Percentiles rank a stretch among this genome's conserved stretches.
These are phyloP conservation scores for Rhagonycha lutea DNA, from an alignment of 2,888 invertebrate species.

Conservation along the genomic window DNA sequence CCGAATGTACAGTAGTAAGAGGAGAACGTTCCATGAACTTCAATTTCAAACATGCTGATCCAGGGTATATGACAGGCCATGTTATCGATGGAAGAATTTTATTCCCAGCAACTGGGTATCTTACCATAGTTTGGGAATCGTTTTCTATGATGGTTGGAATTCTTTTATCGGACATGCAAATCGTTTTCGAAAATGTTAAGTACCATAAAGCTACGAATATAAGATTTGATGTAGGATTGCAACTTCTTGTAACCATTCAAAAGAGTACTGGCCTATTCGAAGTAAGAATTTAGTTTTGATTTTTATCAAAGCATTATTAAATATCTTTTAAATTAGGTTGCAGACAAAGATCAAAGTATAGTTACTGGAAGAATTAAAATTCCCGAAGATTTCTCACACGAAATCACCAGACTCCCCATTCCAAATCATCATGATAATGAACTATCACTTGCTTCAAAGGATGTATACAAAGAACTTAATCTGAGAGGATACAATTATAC, in stretches of 20 bases:
- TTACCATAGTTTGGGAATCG: conserved; percentile 60
- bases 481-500: conserved; percentile 67
- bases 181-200: conserved; percentile 63
- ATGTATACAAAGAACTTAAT: conserved; percentile 61
- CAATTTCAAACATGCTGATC: conserved; percentile 66
- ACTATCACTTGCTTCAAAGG: neutral
- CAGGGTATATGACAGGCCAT: conserved; percentile 77
- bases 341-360: neutral
- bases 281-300: conserved; percentile 31
- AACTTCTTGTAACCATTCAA: conserved; percentile 40
- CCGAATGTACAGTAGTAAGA: conserved; percentile 68
- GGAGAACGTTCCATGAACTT: conserved; percentile 68
- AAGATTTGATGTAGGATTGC: conserved; percentile 49
- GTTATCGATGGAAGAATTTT: conserved; percentile 67
- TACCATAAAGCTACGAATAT: conserved; percentile 64
- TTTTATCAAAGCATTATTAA: neutral
- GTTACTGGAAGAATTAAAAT: neutral
- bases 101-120: conserved; percentile 65
- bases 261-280: conserved; percentile 44
- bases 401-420: neutral
- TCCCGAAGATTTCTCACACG: neutral
- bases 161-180: conserved; percentile 55
- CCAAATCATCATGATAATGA: neutral
- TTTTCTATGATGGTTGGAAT: conserved; percentile 53
- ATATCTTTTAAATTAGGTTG: neutral